phyloP scores from a whole-genome alignment of 1,140 invertebrate species.

The Lepidurus arcticus region DNA sequence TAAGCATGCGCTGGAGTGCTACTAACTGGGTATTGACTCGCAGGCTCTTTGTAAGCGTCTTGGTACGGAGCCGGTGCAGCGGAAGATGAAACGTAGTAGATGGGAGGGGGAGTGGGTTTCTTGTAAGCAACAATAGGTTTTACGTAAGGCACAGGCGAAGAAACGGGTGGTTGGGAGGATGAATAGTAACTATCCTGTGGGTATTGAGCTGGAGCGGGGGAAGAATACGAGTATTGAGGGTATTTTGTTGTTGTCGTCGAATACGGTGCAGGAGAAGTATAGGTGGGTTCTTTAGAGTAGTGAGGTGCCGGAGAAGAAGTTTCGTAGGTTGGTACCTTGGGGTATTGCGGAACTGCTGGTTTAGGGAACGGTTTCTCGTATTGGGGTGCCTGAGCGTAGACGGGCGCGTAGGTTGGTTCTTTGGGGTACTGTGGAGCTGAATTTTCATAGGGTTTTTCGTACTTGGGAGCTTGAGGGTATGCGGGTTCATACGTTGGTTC shows the following conservation, averaged over 20 bases:
- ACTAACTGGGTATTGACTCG: neutral
- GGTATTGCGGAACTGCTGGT: neutral
- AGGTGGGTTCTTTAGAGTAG: neutral
- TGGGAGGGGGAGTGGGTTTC: neutral
- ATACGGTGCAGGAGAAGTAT: neutral
- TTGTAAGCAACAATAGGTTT: neutral
- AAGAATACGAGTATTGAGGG: neutral
- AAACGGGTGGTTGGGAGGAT: neutral
- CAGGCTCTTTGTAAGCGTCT: neutral
- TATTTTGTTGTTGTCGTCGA: neutral
- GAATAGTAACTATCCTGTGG: neutral
- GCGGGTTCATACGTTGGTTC: neutral
- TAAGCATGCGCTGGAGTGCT: neutral
- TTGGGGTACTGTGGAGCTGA: neutral
- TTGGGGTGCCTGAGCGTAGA: neutral
- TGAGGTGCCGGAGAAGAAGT: neutral
- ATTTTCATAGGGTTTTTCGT: neutral
- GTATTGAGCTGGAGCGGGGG: neutral
- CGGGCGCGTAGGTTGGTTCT: neutral
- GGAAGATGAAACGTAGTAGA: neutral
- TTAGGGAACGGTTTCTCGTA: neutral
- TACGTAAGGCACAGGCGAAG: neutral
- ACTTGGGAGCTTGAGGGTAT: neutral
- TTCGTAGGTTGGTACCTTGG: conserved; percentile 2
- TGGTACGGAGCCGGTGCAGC: neutral